Conservation (phyloP, 2,797 vertebrate species). For the Scolopax bukidnonensis region DNA sequence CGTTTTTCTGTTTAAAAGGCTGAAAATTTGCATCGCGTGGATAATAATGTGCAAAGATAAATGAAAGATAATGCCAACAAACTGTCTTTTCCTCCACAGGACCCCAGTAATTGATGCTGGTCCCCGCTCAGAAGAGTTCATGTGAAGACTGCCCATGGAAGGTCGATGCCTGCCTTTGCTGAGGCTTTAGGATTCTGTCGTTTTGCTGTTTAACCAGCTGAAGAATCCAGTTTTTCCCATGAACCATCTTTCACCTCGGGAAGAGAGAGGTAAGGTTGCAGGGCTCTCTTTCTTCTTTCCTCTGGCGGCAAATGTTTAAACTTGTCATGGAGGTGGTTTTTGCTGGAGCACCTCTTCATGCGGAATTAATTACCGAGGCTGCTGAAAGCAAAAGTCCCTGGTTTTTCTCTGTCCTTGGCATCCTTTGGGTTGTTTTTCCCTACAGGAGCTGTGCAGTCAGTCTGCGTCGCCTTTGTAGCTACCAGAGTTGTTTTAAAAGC, state of each 20-base stretch:
- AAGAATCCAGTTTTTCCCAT: constrained; percentile 42
- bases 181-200: constrained; percentile 11
- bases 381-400: background rate
- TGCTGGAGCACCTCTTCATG: background rate
- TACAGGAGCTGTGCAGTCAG: background rate
- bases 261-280: constrained; percentile 46
- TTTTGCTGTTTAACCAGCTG: background rate
- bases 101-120: background rate
- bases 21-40: background rate
- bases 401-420: background rate
- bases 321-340: background rate
- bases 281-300: background rate
- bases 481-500: background rate
- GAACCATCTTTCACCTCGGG: constrained; percentile 48
- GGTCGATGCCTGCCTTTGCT: background rate
- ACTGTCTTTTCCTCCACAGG: background rate
- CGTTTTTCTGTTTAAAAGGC: background rate
- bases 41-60: background rate
- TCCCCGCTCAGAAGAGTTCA: background rate
- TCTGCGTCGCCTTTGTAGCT: background rate
- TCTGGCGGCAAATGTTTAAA: background rate
- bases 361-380: background rate
- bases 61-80: background rate
- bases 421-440: background rate
- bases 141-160: background rate